Percentiles rank a stretch among this genome's conserved stretches.
Conservation (phyloP, 2,888 invertebrate genomes). For the Drosophila acutilabella region DNA sequence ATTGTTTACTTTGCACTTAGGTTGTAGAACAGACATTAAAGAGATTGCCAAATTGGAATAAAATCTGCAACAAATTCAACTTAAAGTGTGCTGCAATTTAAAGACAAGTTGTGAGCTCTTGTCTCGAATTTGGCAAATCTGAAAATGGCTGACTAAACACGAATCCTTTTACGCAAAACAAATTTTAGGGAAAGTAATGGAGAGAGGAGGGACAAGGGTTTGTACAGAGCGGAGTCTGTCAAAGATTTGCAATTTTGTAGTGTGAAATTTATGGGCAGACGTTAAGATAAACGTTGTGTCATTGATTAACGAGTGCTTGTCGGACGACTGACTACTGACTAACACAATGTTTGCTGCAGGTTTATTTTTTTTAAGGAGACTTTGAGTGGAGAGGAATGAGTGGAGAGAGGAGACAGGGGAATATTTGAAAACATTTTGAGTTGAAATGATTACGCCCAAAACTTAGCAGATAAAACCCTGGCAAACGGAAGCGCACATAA, state of each 20-base stretch:
- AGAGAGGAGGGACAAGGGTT: not conserved
- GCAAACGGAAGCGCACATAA: conserved; percentile 71
- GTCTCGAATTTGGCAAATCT: conserved; percentile 35
- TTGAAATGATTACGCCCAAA: conserved; percentile 79
- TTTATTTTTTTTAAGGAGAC: conserved; percentile 26
- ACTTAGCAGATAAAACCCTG: conserved; percentile 73
- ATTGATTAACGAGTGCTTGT: conserved; percentile 72
- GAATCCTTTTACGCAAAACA: conserved; percentile 35
- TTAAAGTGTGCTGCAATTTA: too few species aligned
- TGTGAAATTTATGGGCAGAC: conserved; percentile 71
- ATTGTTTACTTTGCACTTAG: not conserved
- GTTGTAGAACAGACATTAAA: not conserved
- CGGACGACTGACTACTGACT: conserved; percentile 42
- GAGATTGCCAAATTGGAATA: not conserved
- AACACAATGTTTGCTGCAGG: conserved; percentile 19
- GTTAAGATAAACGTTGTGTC: conserved; percentile 78
- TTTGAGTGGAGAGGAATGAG: too few species aligned
- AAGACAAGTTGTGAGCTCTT: conserved; percentile 12
- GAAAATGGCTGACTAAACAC: conserved; percentile 40
- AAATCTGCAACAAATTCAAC: not conserved
- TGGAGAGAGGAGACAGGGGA: not conserved
- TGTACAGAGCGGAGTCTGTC: conserved; percentile 30
- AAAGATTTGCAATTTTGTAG: conserved; percentile 75
- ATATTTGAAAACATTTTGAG: conserved; percentile 69
- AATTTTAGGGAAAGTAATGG: conserved; percentile 4